Conservation (phyloP, 2,797 vertebrate species). For the Morus bassanus region DNA sequence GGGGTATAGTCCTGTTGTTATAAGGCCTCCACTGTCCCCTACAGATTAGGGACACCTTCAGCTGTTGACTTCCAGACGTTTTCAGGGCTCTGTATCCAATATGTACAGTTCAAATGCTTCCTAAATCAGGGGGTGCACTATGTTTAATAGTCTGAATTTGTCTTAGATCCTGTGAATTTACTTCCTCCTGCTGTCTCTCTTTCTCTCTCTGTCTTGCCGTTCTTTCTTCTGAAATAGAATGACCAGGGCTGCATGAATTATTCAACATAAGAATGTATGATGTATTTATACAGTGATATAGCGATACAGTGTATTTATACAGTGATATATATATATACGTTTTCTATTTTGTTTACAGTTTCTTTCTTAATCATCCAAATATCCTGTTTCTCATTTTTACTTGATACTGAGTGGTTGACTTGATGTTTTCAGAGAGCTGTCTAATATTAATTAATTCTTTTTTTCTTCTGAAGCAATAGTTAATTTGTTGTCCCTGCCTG, state of each 20-base stretch:
- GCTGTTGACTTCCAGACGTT: neutral
- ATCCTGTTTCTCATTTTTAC: constrained; percentile 21
- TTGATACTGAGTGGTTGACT: constrained; percentile 22
- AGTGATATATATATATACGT: constrained; percentile 47
- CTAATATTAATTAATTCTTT: neutral
- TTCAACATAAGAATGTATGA: constrained; percentile 62
- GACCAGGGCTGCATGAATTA: constrained; percentile 62
- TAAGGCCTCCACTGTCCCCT: neutral
- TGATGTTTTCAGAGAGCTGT: constrained; percentile 21
- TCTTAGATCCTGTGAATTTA: constrained; percentile 50
- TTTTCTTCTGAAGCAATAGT: constrained; percentile 31
- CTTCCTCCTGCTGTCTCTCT: constrained; percentile 27
- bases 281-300: constrained; percentile 64
- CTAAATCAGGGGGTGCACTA: neutral
- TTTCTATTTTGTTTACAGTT: constrained; percentile 66
- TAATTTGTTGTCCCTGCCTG: neutral
- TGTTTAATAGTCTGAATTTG: constrained; percentile 40
- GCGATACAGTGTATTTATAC: constrained; percentile 56
- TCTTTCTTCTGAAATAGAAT: constrained; percentile 49
- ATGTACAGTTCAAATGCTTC: constrained; percentile 41
- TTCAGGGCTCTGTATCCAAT: constrained; percentile 1
- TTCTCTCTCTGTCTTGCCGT: constrained; percentile 40
- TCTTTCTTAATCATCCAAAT: constrained; percentile 43
- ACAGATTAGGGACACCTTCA: neutral
- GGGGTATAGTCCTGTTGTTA: neutral